Evolutionary conservation across 37 sponge, comb jelly and placozoan species (phyloP), one percentile per base, ranked within the genome.

Genomic region (Geodia barretti): DNA sequence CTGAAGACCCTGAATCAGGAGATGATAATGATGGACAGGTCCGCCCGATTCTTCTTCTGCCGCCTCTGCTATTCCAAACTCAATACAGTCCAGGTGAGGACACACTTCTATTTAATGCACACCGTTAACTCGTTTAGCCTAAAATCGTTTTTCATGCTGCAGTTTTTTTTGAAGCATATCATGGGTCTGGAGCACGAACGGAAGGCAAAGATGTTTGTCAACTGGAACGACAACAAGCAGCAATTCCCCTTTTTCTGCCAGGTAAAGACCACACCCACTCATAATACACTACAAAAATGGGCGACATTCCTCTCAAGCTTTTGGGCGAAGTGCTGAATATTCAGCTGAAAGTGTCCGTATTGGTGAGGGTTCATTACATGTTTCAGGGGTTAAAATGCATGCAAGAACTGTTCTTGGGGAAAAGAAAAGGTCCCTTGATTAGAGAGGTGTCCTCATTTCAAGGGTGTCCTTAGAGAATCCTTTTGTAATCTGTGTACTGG

Each of bases 401-500:
- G n/a, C n/a, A n/a, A n/a, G n/a, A n/a, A n/a, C n/a, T n/a, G n/a
- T n/a, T n/a, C n/a, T n/a, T n/a, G n/a, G n/a, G n/a, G n/a, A n/a
- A n/a, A n/a, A n/a, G n/a, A n/a, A n/a, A n/a, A n/a, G n/a, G n/a
- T n/a, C n/a, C n/a, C n/a, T n/a, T n/a, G n/a, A n/a, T n/a, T n/a
- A n/a, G n/a, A n/a, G n/a, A n/a, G n/a, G n/a, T n/a, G n/a, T n/a
- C n/a, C n/a, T n/a, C n/a, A n/a, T n/a, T n/a, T n/a, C n/a, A n/a
- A n/a, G n/a, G n/a, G n/a, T n/a, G n/a, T n/a, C n/a, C n/a, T n/a
- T n/a, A n/a, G n/a, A n/a, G n/a, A n/a, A n/a, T n/a, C n/a, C n/a
- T n/a, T n/a, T n/a, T n/a, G n/a, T n/a, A n/a, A 38, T 76, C 62
- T 47, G 77, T 60, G 62, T 76, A 41, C 35, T 37, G 26, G 74